phyloP scores from a whole-genome alignment of 2,113 vertebrate species.

The Nibea coibor region DNA sequence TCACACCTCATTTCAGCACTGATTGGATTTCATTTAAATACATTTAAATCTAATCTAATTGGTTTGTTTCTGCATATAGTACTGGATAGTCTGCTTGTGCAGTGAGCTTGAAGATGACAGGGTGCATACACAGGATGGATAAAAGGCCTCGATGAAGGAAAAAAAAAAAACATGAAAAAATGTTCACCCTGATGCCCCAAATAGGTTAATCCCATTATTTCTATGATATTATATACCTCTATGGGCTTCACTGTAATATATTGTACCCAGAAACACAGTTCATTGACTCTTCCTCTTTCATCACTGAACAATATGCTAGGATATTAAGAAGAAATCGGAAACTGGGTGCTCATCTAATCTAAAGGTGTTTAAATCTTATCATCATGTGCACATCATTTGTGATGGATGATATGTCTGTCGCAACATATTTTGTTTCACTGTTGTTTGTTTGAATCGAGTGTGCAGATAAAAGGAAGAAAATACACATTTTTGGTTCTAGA shows the following conservation, averaged over 20 bases:
- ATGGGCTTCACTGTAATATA: too few species aligned
- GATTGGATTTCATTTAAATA: slow-evolving; percentile 15
- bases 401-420: too few species aligned
- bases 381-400: background rate
- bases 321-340: background rate
- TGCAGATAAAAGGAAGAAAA: background rate
- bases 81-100: background rate
- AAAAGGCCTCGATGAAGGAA: background rate
- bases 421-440: background rate
- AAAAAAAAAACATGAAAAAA: too few species aligned
- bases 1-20: background rate
- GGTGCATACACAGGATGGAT: background rate
- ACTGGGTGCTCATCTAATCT: slow-evolving; percentile 69
- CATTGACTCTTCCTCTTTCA: background rate
- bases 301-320: background rate
- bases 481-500: background rate
- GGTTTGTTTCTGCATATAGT: background rate
- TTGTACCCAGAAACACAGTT: background rate
- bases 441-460: background rate
- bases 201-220: background rate
- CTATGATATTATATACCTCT: background rate
- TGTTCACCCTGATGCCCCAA: background rate
- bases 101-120: background rate
- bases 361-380: background rate
- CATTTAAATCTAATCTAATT: background rate